These are phyloP conservation scores for Lota lota DNA, from an alignment of 2,113 vertebrate genomes.

Conservation along the genomic window DNA sequence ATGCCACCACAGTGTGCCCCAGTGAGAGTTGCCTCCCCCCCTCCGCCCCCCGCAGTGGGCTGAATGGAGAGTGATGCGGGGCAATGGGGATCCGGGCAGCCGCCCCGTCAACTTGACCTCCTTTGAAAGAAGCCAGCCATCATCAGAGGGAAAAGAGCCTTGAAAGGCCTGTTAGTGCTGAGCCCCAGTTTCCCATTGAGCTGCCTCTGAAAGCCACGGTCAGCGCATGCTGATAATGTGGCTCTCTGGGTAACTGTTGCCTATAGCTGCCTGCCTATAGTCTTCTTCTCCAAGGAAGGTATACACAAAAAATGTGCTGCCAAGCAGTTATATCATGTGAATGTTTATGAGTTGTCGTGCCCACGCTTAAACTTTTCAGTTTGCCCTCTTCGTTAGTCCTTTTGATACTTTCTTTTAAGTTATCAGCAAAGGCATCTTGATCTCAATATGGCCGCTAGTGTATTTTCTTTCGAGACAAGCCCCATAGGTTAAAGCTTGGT, in stretches of 20 bases:
- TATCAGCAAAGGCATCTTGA: too few relatives aligned
- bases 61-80: not conserved
- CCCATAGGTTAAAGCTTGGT: too few relatives aligned
- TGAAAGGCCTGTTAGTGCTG: slow-evolving; percentile 60
- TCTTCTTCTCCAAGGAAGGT: slow-evolving; percentile 19
- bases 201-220: slow-evolving; percentile 45
- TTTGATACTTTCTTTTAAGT: too few relatives aligned
- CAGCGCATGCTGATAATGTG: slow-evolving; percentile 55
- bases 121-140: slow-evolving; percentile 49
- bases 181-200: slow-evolving; percentile 58
- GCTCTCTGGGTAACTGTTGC: slow-evolving; percentile 46
- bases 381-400: too few relatives aligned
- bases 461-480: too few relatives aligned
- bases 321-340: too few relatives aligned
- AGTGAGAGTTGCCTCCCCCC: too few relatives aligned
- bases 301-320: too few relatives aligned
- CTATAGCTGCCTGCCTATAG: slow-evolving; percentile 51
- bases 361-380: too few relatives aligned
- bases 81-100: slow-evolving; percentile 19
- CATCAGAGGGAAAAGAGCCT: slow-evolving; percentile 43
- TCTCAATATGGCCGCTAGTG: too few relatives aligned
- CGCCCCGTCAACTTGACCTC: slow-evolving; percentile 60
- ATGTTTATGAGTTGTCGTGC: too few relatives aligned
- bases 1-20: too few relatives aligned
- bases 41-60: not conserved